Evolutionary conservation across 2,113 vertebrate genomes (phyloP).

Genomic region (Heliornis fulica): DNA sequence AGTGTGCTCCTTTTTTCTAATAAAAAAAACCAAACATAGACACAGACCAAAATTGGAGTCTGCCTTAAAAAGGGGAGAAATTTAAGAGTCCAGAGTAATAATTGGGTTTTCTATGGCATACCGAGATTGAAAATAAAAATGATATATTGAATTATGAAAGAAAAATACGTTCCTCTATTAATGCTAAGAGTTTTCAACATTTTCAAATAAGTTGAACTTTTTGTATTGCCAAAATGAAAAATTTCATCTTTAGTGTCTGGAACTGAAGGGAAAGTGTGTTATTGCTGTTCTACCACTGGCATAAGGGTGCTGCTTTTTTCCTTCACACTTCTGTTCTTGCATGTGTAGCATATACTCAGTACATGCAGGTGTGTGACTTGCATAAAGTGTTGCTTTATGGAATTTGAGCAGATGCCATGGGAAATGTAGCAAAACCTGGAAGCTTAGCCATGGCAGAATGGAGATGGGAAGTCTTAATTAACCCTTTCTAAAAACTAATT

Average conservation of each 20-base stretch:
- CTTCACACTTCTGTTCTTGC: neutral
- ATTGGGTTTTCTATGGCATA: neutral
- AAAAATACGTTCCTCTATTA: neutral
- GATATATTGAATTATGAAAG: neutral
- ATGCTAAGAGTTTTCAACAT: rapidly evolving
- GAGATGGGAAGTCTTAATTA: neutral
- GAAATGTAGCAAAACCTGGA: neutral
- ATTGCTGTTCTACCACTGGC: neutral
- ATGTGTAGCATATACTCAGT: neutral
- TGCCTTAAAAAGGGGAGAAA: neutral
- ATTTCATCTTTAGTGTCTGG: neutral
- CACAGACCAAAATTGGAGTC: rapidly evolving
- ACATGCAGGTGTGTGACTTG: neutral
- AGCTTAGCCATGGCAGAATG: neutral
- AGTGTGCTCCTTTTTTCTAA: neutral
- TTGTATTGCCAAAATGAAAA: neutral
- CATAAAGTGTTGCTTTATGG: neutral
- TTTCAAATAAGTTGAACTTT: neutral
- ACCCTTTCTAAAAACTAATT: neutral
- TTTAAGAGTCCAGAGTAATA: neutral
- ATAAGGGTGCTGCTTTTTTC: neutral
- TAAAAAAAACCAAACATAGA: neutral
- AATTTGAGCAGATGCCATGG: no score
- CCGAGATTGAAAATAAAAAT: neutral
- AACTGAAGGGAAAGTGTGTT: neutral